phyloP scores from a whole-genome alignment of 1,140 invertebrate species.

The Wiebesia pumilae region DNA sequence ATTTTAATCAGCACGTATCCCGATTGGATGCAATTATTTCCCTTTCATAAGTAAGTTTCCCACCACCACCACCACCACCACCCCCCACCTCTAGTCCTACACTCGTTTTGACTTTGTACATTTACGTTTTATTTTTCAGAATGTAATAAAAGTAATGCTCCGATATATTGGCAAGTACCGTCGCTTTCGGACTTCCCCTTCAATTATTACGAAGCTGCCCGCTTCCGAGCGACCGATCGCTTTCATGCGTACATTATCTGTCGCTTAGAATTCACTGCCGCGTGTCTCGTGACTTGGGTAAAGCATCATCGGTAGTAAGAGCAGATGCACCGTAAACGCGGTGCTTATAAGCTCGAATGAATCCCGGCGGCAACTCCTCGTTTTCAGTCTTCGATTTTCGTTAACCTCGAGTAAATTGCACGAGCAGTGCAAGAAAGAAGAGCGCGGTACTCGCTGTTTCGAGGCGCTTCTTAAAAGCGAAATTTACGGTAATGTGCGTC shows the following conservation, averaged over 20 bases:
- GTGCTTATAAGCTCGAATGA: conserved; percentile 3
- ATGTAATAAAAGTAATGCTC: neutral
- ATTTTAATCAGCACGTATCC: neutral
- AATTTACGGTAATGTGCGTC: too few relatives aligned
- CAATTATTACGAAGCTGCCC: neutral
- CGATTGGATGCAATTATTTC: neutral
- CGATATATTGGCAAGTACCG: neutral
- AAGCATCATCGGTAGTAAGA: neutral
- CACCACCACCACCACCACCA: too few relatives aligned
- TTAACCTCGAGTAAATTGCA: conserved; percentile 1
- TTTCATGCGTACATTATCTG: neutral
- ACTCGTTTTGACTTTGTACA: too few relatives aligned
- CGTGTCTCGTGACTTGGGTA: neutral
- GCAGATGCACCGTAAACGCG: neutral
- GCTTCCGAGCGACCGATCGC: neutral
- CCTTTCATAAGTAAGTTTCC: too few relatives aligned
- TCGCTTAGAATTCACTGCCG: too few relatives aligned
- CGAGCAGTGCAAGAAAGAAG: neutral
- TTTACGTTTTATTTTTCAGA: neutral
- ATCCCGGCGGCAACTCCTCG: neutral
- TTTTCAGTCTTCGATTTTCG: conserved; percentile 17
- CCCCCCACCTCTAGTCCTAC: too few relatives aligned
- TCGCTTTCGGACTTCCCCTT: neutral
- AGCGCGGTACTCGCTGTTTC: conserved; percentile 10
- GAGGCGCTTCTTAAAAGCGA: neutral